Evolutionary conservation across 2,113 vertebrate genomes (phyloP), one percentile per base, ranked within the genome.

Genomic region (Emydura subglobosa): DNA sequence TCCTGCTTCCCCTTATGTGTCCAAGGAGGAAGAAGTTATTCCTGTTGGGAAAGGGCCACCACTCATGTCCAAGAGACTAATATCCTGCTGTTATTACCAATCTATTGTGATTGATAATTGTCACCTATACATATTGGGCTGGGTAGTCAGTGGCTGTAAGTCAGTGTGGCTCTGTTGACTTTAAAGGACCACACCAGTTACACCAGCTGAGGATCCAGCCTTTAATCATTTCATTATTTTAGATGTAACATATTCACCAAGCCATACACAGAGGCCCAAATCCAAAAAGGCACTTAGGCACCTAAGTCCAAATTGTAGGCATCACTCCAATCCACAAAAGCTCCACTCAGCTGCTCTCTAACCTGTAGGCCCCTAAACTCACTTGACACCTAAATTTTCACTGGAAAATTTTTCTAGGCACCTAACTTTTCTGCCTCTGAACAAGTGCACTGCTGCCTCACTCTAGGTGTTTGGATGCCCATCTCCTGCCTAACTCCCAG

Each of bases 161-260:
- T 83, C 44, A 31, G 0, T 27, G 10, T 49, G 85, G 82, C 61
- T 82, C 59, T 27, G 44, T 44, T 92, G 55, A 82, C 24, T 82
- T 17, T 54, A 87, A 49, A 78, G 44, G 27, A 85, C 7, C 84
- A 42, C 42, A 51, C 21, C 21, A 78, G 44, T 65, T n/a, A n/a
- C 31, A 19, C 13, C 31, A n/a, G 47, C 1, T 84, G 79, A 61
- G 76, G 19, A 79, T 81, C 91, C 61, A 76, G 25, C 5, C 7
- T 84, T 51, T 82, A 17, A 59, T 91, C 7, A 53, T 91, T 81
- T 81, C n/a, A 27, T 87, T 90, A 74, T 68, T 83, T 95, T 85
- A 89, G 31, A 47, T 93, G 86, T 93, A 79, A 57, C 29, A 4
- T 68, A 24, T 91, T 89, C 95, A 79, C 88, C 94, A 83, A 88